Percentiles rank a stretch among this genome's conserved stretches.
Evolutionary conservation across 2,888 invertebrate genomes (phyloP).

Genomic region (Ctenicera cuprea): DNA sequence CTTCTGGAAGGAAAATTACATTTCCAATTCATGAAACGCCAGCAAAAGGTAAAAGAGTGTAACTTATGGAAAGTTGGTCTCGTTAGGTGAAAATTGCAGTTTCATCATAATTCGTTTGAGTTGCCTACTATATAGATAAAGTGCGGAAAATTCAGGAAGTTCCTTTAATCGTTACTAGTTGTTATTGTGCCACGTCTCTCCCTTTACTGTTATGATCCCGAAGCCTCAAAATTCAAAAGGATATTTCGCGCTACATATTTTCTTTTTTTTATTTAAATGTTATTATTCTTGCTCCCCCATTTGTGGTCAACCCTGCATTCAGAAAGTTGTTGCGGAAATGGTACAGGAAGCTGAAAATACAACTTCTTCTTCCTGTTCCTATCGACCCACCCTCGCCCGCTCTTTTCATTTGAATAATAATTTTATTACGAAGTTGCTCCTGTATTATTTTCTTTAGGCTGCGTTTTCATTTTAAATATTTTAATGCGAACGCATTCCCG

Average conservation of each 20-base stretch:
- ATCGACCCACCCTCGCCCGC: slow-evolving; percentile 58
- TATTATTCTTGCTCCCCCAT: slow-evolving; percentile 64
- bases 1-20: slow-evolving; percentile 69
- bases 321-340: slow-evolving; percentile 65
- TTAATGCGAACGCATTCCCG: slow-evolving; percentile 64
- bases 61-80: slow-evolving; percentile 55
- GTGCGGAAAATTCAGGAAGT: background rate
- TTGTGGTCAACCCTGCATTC: slow-evolving; percentile 66
- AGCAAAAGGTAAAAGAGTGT: slow-evolving; percentile 57
- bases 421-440: slow-evolving; percentile 67
- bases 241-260: slow-evolving; percentile 34
- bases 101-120: slow-evolving; percentile 53
- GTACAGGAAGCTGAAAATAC: slow-evolving; percentile 66
- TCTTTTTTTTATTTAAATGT: slow-evolving; percentile 65
- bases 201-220: background rate
- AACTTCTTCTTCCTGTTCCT: slow-evolving; percentile 64
- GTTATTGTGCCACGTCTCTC: background rate
- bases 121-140: slow-evolving; percentile 18
- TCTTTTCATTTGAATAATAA: slow-evolving; percentile 69
- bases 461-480: slow-evolving; percentile 67
- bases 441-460: slow-evolving; percentile 64
- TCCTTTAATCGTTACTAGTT: slow-evolving; percentile 12
- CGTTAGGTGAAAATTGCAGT: slow-evolving; percentile 57
- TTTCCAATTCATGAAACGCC: slow-evolving; percentile 70
- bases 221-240: slow-evolving; percentile 12